These are phyloP conservation scores for Aegypius monachus DNA, from an alignment of 2,113 vertebrate species.

Conservation along the genomic window DNA sequence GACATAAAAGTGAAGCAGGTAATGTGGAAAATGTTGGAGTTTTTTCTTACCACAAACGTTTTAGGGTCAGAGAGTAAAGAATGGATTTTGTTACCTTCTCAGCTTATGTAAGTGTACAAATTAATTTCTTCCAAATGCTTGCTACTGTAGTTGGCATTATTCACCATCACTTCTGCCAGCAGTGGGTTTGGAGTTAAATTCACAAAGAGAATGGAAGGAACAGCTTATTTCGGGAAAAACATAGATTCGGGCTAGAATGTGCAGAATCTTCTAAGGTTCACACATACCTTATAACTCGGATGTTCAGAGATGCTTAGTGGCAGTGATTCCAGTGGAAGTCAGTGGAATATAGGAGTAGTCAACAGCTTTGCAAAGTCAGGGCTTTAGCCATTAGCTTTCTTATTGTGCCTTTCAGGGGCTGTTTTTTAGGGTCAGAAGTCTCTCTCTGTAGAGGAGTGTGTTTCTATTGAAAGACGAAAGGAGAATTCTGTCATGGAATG, in stretches of 20 bases:
- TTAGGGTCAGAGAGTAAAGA: background rate
- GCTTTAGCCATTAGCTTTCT: background rate
- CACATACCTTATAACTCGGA: rapidly evolving
- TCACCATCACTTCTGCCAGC: background rate
- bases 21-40: background rate
- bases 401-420: background rate
- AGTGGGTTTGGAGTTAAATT: background rate
- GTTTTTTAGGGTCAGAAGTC: background rate
- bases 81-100: slow-evolving; percentile 12
- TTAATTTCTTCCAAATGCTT: slow-evolving; percentile 54
- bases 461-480: background rate
- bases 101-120: slow-evolving; percentile 1
- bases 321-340: background rate
- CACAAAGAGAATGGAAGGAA: slow-evolving; percentile 3
- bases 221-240: background rate
- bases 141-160: slow-evolving; percentile 37
- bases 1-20: background rate
- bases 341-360: background rate
- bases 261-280: background rate
- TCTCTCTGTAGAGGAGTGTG: background rate
- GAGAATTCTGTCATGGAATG: background rate
- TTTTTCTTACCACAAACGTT: slow-evolving; percentile 5
- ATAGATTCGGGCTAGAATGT: background rate
- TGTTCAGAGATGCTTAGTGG: background rate
- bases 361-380: background rate